Percentiles rank a stretch among this genome's conserved stretches.
Conservation (phyloP, 92 coral and sea anemone genomes). For the Palythoa caribaeorum region DNA sequence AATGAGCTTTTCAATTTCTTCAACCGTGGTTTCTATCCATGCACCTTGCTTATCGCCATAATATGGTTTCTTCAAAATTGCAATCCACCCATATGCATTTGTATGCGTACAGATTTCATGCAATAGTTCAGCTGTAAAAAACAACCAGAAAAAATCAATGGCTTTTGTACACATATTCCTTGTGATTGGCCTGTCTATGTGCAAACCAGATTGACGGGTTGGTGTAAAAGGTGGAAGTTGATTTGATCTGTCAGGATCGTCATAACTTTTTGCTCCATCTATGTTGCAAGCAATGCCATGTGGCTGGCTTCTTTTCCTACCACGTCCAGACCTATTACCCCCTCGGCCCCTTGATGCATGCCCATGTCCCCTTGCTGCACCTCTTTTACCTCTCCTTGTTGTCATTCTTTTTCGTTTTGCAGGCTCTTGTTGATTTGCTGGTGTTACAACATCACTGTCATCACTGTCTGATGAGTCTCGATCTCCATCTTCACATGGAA, state of each 20-base stretch:
- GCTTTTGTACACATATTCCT: slow-evolving; percentile 67
- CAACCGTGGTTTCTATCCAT: slow-evolving; percentile 65
- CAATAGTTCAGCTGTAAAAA: slow-evolving; percentile 56
- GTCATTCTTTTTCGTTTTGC: slow-evolving; percentile 1
- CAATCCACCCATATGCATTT: slow-evolving; percentile 67
- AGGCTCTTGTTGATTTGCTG: not conserved
- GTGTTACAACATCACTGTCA: not conserved
- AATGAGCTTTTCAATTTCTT: slow-evolving; percentile 64
- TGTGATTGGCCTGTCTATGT: slow-evolving; percentile 49
- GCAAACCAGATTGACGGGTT: slow-evolving; percentile 62
- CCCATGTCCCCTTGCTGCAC: not conserved
- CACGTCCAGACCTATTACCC: slow-evolving; percentile 1
- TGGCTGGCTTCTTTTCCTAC: not conserved
- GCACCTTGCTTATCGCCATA: slow-evolving; percentile 74
- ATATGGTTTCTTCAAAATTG: slow-evolving; percentile 40
- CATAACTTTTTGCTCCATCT: slow-evolving; percentile 37
- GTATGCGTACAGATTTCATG: slow-evolving; percentile 58
- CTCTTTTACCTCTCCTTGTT: not conserved
- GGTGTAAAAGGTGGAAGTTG: slow-evolving; percentile 59
- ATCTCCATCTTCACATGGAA: not conserved
- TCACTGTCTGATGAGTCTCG: not conserved
- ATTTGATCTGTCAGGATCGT: slow-evolving; percentile 55
- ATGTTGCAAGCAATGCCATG: not conserved
- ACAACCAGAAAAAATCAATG: slow-evolving; percentile 67
- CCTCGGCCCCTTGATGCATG: not conserved